These are phyloP conservation scores for Andrena flavipes DNA, from an alignment of 2,888 invertebrate genomes.

Conservation along the genomic window DNA sequence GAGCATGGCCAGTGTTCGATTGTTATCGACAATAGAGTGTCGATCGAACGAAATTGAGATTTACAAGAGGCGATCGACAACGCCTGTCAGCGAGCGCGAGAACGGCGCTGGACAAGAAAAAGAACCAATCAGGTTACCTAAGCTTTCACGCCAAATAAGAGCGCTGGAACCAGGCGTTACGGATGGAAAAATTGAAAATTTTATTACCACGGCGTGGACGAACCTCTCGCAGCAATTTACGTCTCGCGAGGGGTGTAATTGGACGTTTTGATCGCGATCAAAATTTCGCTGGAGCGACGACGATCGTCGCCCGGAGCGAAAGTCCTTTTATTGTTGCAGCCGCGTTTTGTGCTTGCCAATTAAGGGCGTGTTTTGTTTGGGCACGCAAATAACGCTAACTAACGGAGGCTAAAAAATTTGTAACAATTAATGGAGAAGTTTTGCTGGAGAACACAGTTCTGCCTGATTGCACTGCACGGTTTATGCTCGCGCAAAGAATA, in stretches of 20 bases:
- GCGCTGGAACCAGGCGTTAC: background rate
- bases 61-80: background rate
- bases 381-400: constrained; percentile 20
- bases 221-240: constrained; percentile 9
- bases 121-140: constrained; percentile 34
- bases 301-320: background rate
- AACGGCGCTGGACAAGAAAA: constrained; percentile 23
- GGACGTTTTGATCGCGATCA: constrained; percentile 20
- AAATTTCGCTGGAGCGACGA: background rate
- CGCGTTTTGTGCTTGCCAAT: constrained; percentile 11
- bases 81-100: background rate
- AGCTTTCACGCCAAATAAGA: constrained; percentile 66
- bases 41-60: background rate
- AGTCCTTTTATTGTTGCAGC: constrained; percentile 18
- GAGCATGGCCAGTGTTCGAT: background rate
- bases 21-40: background rate
- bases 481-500: too few relatives aligned
- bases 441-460: too few relatives aligned
- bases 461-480: too few relatives aligned
- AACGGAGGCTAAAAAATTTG: background rate
- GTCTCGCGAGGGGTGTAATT: constrained; percentile 51
- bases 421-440: background rate
- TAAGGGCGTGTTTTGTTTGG: background rate
- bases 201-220: constrained; percentile 26
- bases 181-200: constrained; percentile 47